A percentile compares a stretch with the other conserved stretches of the same genome.
phyloP scores from a whole-genome alignment of 2,797 vertebrate genomes.

The Aeoliscus strigatus region DNA sequence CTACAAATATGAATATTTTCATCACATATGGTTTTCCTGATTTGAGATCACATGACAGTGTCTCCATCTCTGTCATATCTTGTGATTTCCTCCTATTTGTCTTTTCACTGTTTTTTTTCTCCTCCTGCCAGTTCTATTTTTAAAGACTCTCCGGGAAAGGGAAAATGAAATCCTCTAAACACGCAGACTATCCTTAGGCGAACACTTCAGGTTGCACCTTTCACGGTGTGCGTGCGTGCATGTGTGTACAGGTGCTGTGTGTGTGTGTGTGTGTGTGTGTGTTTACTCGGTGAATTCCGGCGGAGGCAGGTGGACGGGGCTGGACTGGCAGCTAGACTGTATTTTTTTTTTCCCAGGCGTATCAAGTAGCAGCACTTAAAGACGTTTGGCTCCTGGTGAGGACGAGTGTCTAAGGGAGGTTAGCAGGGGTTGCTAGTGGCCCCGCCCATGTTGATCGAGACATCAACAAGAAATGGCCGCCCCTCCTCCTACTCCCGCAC shows the following conservation, averaged over 20 bases:
- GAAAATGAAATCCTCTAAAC: too few relatives aligned
- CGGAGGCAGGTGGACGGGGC: constrained; percentile 35
- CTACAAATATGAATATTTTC: too few relatives aligned
- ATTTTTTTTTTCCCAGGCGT: constrained; percentile 57
- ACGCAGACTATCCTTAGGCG: too few relatives aligned
- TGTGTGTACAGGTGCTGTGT: constrained; percentile 13
- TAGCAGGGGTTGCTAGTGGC: constrained; percentile 28
- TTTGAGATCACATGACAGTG: too few relatives aligned
- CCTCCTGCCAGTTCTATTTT: not conserved
- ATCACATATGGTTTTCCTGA: too few relatives aligned
- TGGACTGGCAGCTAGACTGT: constrained; percentile 19
- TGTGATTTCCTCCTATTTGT: too few relatives aligned
- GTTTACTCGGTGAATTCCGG: constrained; percentile 60
- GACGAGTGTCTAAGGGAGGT: constrained; percentile 10
- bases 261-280: too few relatives aligned
- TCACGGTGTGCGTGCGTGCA: constrained; percentile 1
- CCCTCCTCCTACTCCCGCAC: constrained; percentile 16
- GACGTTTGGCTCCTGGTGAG: constrained; percentile 22
- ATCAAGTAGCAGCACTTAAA: constrained; percentile 47
- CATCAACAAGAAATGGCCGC: constrained; percentile 28
- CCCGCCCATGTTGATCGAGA: constrained; percentile 30
- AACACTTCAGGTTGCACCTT: too few relatives aligned
- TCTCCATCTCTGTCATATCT: too few relatives aligned
- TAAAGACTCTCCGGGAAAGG: not conserved
- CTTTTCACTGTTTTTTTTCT: too few relatives aligned